Conservation (phyloP, 2,888 invertebrate species). For the Sarcophaga rosellei region DNA sequence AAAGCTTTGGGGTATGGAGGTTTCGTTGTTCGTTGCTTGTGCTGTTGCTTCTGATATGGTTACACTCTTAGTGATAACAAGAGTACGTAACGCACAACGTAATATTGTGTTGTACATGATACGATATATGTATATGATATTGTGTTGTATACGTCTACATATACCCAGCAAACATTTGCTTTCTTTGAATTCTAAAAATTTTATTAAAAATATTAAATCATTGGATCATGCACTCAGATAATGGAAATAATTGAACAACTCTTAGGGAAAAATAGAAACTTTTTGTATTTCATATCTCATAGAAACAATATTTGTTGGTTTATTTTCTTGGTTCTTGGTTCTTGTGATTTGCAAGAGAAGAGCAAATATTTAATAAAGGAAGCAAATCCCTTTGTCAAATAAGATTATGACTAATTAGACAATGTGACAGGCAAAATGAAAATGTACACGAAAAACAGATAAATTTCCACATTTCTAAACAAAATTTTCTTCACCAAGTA, state of each 20-base stretch:
- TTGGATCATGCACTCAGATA: no score
- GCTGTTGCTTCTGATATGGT: background rate
- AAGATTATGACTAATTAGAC: conserved; percentile 5
- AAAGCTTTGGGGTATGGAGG: background rate
- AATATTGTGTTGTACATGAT: no score
- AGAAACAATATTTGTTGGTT: no score
- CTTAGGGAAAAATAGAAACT: no score
- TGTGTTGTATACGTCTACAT: background rate
- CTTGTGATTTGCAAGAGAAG: background rate
- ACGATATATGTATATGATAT: no score
- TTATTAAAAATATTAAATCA: no score
- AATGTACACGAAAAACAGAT: background rate
- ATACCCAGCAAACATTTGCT: background rate
- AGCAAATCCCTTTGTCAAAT: background rate
- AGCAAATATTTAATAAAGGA: background rate
- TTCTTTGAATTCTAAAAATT: background rate
- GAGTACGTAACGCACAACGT: background rate
- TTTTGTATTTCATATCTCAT: no score
- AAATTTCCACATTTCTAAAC: background rate
- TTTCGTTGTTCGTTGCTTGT: background rate
- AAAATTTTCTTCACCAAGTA: background rate
- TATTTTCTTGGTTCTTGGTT: background rate
- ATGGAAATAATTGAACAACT: no score
- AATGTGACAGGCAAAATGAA: background rate
- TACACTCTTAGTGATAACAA: background rate